phyloP scores from a whole-genome alignment of 2,113 vertebrate species.

The Nanger granti region DNA sequence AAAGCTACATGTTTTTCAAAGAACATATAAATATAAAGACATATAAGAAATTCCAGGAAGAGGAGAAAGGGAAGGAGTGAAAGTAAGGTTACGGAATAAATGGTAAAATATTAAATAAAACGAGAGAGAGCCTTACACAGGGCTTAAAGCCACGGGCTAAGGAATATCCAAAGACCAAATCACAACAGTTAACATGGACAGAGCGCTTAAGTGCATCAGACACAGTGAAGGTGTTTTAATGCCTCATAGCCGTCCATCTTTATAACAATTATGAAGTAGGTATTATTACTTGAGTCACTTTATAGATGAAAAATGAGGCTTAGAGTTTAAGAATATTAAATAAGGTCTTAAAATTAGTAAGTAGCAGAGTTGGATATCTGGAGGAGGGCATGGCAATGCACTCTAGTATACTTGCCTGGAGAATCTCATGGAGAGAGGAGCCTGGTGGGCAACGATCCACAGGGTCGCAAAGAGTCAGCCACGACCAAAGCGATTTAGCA shows the following conservation, averaged over 20 bases:
- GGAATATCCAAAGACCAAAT: neutral
- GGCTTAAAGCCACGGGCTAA: neutral
- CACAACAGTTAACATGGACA: neutral
- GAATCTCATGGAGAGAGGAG: neutral
- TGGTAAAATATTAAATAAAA: neutral
- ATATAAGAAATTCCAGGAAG: neutral
- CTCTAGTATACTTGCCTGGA: neutral
- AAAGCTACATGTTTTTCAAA: neutral
- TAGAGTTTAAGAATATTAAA: neutral
- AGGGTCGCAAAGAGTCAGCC: neutral
- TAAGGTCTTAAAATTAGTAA: neutral
- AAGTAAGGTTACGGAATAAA: neutral
- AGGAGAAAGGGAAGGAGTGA: neutral
- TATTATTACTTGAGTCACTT: neutral
- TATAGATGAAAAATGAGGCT: neutral
- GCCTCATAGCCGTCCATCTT: neutral
- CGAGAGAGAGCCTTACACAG: neutral
- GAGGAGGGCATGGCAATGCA: neutral
- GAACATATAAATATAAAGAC: neutral
- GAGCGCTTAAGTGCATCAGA: neutral
- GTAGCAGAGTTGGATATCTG: neutral
- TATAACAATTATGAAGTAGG: neutral
- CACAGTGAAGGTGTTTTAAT: neutral
- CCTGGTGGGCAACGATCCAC: neutral
- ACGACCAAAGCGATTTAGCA: neutral